phyloP scores from a whole-genome alignment of 2,888 invertebrate genomes.

The Hedya salicella region DNA sequence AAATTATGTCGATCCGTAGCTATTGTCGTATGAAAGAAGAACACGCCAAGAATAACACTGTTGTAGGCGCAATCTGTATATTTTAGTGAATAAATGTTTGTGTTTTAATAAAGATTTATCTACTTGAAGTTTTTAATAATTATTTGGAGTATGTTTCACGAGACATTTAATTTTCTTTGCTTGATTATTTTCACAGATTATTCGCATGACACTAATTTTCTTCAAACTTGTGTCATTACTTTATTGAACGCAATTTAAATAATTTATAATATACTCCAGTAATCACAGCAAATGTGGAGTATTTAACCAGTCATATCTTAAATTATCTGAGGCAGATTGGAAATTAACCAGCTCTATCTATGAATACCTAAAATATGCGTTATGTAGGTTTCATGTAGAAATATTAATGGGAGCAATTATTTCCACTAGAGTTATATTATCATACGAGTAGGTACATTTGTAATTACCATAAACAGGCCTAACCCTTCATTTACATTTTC shows the following conservation, averaged over 20 bases:
- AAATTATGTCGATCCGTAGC: too few species aligned
- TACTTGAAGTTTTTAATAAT: too few species aligned
- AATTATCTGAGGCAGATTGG: conserved; percentile 8
- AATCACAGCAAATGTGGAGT: neutral
- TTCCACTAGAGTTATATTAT: neutral
- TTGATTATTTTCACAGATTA: too few species aligned
- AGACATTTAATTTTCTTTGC: too few species aligned
- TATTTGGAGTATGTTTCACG: too few species aligned
- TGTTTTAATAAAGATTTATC: too few species aligned
- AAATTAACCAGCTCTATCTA: neutral
- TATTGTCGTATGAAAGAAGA: too few species aligned
- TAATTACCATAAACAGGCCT: neutral
- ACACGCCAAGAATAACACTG: too few species aligned
- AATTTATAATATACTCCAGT: neutral
- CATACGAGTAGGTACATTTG: neutral
- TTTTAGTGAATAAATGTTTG: too few species aligned
- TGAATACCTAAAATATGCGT: neutral
- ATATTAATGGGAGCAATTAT: neutral
- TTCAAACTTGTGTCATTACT: neutral
- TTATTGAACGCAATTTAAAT: neutral
- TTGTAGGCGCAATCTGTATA: too few species aligned
- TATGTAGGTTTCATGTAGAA: neutral
- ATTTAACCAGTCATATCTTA: conserved; percentile 11
- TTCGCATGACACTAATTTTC: neutral
- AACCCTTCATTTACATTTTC: too few species aligned